Conservation (phyloP, 1,140 invertebrate genomes). For the Latrodectus geometricus region DNA sequence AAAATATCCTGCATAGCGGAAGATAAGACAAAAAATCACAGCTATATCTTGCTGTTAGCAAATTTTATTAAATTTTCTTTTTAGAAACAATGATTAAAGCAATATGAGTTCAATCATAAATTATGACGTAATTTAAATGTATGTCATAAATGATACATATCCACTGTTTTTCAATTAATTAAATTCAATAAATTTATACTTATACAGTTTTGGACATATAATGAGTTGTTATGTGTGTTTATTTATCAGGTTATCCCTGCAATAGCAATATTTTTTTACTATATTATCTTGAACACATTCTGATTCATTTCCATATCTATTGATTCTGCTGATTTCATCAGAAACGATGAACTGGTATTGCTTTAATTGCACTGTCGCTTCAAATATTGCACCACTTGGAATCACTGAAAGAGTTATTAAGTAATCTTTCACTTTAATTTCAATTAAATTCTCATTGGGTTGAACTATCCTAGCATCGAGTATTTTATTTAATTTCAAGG, state of each 20-base stretch:
- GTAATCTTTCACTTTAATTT: constrained; percentile 41
- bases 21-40: too few species aligned
- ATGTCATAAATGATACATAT: too few species aligned
- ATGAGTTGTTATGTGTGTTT: too few species aligned
- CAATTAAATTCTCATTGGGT: constrained; percentile 68
- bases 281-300: constrained; percentile 79
- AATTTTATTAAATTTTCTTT: too few species aligned
- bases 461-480: constrained; percentile 78
- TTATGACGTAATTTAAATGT: too few species aligned
- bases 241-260: constrained; percentile 66
- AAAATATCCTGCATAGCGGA: too few species aligned
- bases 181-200: too few species aligned
- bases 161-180: too few species aligned
- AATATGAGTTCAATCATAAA: too few species aligned
- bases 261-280: constrained; percentile 82
- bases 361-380: constrained; percentile 57
- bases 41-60: too few species aligned
- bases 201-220: too few species aligned
- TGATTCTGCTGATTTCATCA: constrained; percentile 86
- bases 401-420: constrained; percentile 72
- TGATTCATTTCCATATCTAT: constrained; percentile 84
- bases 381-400: constrained; percentile 82
- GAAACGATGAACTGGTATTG: constrained; percentile 76
- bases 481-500: constrained; percentile 74
- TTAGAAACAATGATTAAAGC: too few species aligned